Base-by-base conservation (phyloP, 2,888 invertebrate genomes). In the Tortricodes alternella region DNA sequence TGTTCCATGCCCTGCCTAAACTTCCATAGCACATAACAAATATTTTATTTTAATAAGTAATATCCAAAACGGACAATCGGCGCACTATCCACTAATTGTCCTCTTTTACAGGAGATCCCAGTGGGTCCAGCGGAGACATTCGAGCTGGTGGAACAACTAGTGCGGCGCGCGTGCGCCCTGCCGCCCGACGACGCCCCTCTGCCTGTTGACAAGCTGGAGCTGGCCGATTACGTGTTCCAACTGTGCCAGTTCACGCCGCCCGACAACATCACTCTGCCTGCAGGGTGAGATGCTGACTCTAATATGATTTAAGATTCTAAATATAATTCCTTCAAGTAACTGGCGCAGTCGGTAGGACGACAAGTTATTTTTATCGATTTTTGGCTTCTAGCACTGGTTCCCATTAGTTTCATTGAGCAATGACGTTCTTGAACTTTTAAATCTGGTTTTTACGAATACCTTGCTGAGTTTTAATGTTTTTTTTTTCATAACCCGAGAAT, bases 241-340 rank as follows among this genome's bases (percentile, higher is more conserved):
- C 92, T 98, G 71, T 96, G 96, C 70, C 95, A 96, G 65, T 99
- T 98, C 85, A 95, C 95, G 73, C 96, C 98, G 76, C 98, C 98
- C 0, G 98, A 98, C 68, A 97, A 97, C 74, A 97, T 98, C 68
- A 94, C 94, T 3, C 89, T 98, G 57, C 98, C 99, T 0, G 80
- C 93, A 9, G 97, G 96, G 89, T 97, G 89, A 78, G 92, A 88
- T 29, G 21, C 11, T 19, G n/a, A 34, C 11, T 15, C n/a, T 16
- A 16, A 37, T n/a, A n/a, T n/a, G n/a, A n/a, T n/a, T n/a, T n/a
- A n/a, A n/a, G n/a, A n/a, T n/a, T n/a, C n/a, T n/a, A n/a, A n/a
- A n/a, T n/a, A n/a, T n/a, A n/a, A n/a, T n/a, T n/a, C n/a, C n/a
- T n/a, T n/a, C n/a, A n/a, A 9, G 38, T 18, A 13, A 15, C 2